Evolutionary conservation across 2,888 invertebrate species (phyloP), one percentile per base, ranked within the genome.

Genomic region (Lathronympha strigana): DNA sequence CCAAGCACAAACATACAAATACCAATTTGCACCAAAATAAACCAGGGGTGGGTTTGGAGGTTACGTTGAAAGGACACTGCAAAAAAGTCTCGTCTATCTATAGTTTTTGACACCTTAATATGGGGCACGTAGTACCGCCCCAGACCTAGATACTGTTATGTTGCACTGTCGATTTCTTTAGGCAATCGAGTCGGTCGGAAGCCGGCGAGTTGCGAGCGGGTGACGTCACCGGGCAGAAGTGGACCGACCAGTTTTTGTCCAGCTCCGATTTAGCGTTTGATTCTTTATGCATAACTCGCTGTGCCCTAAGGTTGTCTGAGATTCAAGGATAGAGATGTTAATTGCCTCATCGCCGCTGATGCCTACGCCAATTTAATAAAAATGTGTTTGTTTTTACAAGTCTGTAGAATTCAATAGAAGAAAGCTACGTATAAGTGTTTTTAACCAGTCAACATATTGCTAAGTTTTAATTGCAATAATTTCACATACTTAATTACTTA

Each of bases 281-380:
- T 88, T 88, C 86, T 89, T 85, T 88, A 88, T 88, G 88, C 89
- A 90, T 90, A 90, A 82, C 87, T 88, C 80, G 80, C 74, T 73
- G 74, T 82, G 86, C 86, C 85, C 88, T 89, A 84, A 90, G 89
- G 90, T 88, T 89, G 86, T 86, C 87, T 87, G 84, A 73, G 79
- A 76, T 81, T 82, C 88, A 88, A 88, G 88, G 88, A 85, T 86
- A 87, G 69, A 68, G 67, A 71, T 76, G 75, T 79, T 87, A 83
- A 86, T 85, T 86, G 81, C 76, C 76, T 72, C 74, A 72, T 70
- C 73, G 69, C 50, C 57, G 43, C 50, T 43, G 21, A 57, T 51
- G 5, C 43, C 19, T 40, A 63, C 33, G 19, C 21, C 4, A 23
- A 3, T 43, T 47, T 8, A 6, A 11, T 21, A 11, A 45, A 21